Evolutionary conservation across 2,888 invertebrate genomes (phyloP), one percentile per base, ranked within the genome.

Genomic region (Meliscaeva auricollis): DNA sequence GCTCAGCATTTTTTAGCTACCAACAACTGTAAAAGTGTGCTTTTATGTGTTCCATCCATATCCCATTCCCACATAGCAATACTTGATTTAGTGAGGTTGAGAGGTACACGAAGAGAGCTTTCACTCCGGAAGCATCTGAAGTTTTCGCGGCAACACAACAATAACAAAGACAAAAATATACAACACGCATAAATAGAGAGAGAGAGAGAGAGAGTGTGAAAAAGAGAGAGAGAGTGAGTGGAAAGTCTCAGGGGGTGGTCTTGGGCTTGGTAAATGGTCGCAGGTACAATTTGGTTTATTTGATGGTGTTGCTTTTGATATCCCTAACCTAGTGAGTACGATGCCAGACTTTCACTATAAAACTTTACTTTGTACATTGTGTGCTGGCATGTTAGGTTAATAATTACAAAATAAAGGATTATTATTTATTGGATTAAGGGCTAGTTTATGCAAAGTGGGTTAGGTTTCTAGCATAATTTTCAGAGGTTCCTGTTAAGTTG

Each of bases 51-150:
- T 44, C 62, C 62, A 30, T 44, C 22, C 35, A n/a, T 15, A 60
- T 44, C 2, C 13, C 7, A 32, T 7, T 6, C 32, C 7, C 32
- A 7, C 32, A 52, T n/a, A 60, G 5, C 30, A 20, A 41, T 64
- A 66, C 69, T 76, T 50, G 41, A 60, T 62, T 68, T 48, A 38
- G 56, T 66, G 54, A 68, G 72, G 75, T 69, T 58, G 30, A 41
- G 26, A 30, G 22, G 38, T 60, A 0, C 15, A n/a, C 9, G 30
- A 64, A 56, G 32, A 58, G 44, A 85, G 85, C 85, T 85, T 81
- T 81, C 17, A 64, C 85, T 85, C 72, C 68, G 76, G 72, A 80
- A 85, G 73, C 72, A 78, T 73, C 35, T 6, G 32, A 56, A 76
- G 73, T 73, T 62, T 26, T 52, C 35, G 62, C 35, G 68, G 82